These are phyloP conservation scores for Trachelus stipa DNA, from an alignment of 2,888 invertebrate species.

Conservation along the genomic window DNA sequence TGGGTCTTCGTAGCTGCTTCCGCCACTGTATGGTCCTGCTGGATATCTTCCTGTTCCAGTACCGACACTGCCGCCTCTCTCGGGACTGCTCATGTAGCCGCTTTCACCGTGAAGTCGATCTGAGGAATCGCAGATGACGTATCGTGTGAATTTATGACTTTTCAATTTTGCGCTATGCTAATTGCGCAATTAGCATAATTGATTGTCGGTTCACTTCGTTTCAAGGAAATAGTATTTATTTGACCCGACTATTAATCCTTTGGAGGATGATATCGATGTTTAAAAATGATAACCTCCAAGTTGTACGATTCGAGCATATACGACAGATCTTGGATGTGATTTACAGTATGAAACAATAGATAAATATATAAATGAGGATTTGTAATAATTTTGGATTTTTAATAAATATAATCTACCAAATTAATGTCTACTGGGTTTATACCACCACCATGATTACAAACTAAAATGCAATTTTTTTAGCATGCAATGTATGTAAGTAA, in stretches of 20 bases:
- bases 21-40: slow-evolving; percentile 67
- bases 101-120: slow-evolving; percentile 70
- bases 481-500: background rate
- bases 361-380: background rate
- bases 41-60: slow-evolving; percentile 59
- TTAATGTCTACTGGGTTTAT: background rate
- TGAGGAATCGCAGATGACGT: slow-evolving; percentile 27
- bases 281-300: background rate
- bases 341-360: background rate
- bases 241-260: background rate
- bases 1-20: slow-evolving; percentile 85
- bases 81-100: slow-evolving; percentile 91
- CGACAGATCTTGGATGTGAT: background rate
- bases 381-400: background rate
- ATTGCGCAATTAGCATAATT: background rate
- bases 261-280: background rate
- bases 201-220: background rate
- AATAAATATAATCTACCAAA: slow-evolving; percentile 10
- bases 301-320: background rate
- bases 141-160: background rate
- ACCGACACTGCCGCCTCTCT: slow-evolving; percentile 71
- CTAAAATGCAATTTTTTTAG: slow-evolving; percentile 1
- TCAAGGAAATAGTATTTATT: background rate
- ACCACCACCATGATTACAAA: slow-evolving; percentile 8
- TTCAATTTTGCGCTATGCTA: background rate